These are phyloP conservation scores for Parazoanthus atlanticus DNA, from an alignment of 92 coral and sea anemone species.

Conservation along the genomic window DNA sequence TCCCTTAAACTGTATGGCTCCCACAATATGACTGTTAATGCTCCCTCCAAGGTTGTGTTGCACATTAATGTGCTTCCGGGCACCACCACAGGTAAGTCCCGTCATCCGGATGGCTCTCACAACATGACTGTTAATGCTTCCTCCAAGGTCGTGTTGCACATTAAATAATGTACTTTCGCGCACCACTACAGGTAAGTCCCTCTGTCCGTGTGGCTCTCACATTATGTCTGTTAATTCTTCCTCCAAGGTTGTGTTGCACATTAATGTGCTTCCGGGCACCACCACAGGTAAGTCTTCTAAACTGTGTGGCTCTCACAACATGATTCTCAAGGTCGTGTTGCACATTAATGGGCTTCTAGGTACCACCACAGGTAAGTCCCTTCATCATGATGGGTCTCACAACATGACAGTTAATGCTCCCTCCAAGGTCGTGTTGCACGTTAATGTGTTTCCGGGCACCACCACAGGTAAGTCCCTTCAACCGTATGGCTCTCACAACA, in stretches of 20 bases:
- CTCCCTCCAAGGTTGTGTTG: conserved; percentile 7
- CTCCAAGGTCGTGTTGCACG: conserved; percentile 34
- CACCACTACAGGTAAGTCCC: not conserved
- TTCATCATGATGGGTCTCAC: conserved; percentile 36
- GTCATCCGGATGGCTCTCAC: conserved; percentile 30
- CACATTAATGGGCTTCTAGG: not conserved
- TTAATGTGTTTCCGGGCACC: conserved; percentile 37
- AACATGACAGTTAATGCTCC: conserved; percentile 43
- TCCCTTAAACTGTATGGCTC: not conserved
- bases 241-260: conserved; percentile 15
- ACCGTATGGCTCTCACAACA: conserved; percentile 6
- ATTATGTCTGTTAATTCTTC: not conserved
- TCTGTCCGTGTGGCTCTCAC: not conserved
- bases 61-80: conserved; percentile 2
- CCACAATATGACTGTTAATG: conserved; percentile 1
- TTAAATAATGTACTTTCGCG: conserved; percentile 31
- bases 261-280: too few relatives aligned
- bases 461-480: conserved; percentile 17
- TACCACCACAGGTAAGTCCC: too few relatives aligned
- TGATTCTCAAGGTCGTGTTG: too few relatives aligned
- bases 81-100: conserved; percentile 18
- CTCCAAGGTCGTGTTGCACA: conserved; percentile 23
- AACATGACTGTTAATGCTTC: conserved; percentile 40
- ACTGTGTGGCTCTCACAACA: too few relatives aligned
- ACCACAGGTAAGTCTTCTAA: too few relatives aligned